Conservation (phyloP, 2,888 invertebrate species). For the Xestia xanthographa region DNA sequence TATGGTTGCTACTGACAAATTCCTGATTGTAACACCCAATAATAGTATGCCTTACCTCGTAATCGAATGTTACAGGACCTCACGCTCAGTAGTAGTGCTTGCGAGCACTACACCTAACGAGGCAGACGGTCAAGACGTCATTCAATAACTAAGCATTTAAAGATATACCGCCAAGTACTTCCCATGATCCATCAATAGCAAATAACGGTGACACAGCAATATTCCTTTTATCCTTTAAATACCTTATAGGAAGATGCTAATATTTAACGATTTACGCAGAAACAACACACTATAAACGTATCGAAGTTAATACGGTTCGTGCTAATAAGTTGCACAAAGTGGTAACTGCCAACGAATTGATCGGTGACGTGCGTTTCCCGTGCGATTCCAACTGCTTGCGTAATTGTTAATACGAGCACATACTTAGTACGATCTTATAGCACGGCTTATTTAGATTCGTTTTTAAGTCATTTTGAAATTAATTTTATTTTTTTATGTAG, state of each 20-base stretch:
- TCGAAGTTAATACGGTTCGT: conserved; percentile 18
- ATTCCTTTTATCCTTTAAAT: not conserved
- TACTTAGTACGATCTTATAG: not conserved
- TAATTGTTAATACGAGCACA: conserved; percentile 19
- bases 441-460: not conserved
- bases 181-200: not conserved
- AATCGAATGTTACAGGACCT: not conserved
- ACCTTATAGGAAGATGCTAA: not conserved
- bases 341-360: conserved; percentile 34
- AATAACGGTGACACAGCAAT: conserved; percentile 1
- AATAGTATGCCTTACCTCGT: not conserved
- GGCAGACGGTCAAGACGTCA: not conserved
- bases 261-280: conserved; percentile 14
- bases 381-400: conserved; percentile 29
- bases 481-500: not conserved
- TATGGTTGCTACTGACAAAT: not conserved
- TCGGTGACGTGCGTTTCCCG: conserved; percentile 39
- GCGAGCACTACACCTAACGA: not conserved
- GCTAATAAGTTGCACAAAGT: conserved; percentile 53
- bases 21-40: not conserved
- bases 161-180: not conserved
- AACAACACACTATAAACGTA: conserved; percentile 5
- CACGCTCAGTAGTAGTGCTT: not conserved
- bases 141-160: not conserved
- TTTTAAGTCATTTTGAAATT: not conserved